Percentiles rank a stretch among this genome's conserved stretches.
Evolutionary conservation across 1,140 invertebrate genomes (phyloP).

Genomic region (Lordiphosa mommai): DNA sequence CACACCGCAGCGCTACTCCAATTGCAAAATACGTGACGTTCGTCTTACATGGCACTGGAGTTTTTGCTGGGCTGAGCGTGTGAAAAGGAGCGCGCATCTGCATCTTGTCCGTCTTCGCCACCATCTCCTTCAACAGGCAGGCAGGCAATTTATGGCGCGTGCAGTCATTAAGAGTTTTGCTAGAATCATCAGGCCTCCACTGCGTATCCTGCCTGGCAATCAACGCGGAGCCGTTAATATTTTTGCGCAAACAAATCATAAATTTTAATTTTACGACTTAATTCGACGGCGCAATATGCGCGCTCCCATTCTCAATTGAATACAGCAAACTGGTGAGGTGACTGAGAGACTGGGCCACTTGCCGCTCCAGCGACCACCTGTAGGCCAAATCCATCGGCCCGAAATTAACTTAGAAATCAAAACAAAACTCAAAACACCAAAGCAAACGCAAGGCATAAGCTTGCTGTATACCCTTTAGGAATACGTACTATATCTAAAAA

Average conservation of each 20-base stretch:
- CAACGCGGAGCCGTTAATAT: constrained; percentile 45
- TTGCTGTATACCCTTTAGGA: too few species aligned
- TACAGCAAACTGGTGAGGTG: constrained; percentile 26
- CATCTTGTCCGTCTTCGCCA: too few species aligned
- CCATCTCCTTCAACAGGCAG: constrained; percentile 6
- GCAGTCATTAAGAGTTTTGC: constrained; percentile 66
- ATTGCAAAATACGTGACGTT: constrained; percentile 49
- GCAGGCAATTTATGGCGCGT: constrained; percentile 52
- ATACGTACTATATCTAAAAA: too few species aligned
- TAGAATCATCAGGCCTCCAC: constrained; percentile 38
- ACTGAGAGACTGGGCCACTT: constrained; percentile 33
- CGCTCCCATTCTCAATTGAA: constrained; percentile 30
- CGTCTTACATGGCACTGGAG: constrained; percentile 22
- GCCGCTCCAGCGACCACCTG: constrained; percentile 49
- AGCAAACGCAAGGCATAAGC: not conserved
- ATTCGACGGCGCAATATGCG: constrained; percentile 61
- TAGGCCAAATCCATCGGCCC: constrained; percentile 53
- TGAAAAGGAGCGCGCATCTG: constrained; percentile 46
- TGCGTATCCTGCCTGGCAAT: constrained; percentile 29
- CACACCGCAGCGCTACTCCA: constrained; percentile 39
- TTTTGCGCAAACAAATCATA: constrained; percentile 73
- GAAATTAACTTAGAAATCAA: constrained; percentile 55
- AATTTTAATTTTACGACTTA: constrained; percentile 75
- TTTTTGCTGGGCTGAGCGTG: constrained; percentile 36
- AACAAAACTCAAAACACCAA: constrained; percentile 32